phyloP scores from a whole-genome alignment of 2,797 vertebrate genomes.

The Florisuga fusca region DNA sequence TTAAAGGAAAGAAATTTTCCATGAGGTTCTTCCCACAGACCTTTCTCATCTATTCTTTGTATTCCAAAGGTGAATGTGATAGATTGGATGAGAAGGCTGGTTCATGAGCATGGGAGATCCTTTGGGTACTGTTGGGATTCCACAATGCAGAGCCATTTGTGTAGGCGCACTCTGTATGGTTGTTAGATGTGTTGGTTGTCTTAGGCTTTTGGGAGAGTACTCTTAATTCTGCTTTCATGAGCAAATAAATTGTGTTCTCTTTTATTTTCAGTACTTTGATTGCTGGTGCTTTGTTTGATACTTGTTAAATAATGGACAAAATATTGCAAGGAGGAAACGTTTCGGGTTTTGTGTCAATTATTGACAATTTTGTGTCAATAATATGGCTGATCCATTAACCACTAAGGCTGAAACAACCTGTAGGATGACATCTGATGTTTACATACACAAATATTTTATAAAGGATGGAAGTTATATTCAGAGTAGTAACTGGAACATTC shows the following conservation, averaged over 20 bases:
- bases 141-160: accelerated
- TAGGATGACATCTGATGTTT: neutral
- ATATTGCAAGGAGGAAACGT: neutral
- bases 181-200: neutral
- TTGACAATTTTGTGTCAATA: too few species aligned
- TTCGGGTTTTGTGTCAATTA: neutral
- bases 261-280: neutral
- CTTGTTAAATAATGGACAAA: neutral
- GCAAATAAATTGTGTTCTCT: neutral
- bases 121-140: neutral
- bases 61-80: accelerated
- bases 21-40: neutral
- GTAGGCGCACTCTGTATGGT: neutral
- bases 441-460: neutral
- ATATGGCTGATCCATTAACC: neutral
- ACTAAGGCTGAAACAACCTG: neutral
- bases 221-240: neutral
- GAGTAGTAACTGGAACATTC: neutral
- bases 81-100: neutral
- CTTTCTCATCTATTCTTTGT: neutral
- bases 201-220: neutral
- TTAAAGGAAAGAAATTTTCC: conserved; percentile 20
- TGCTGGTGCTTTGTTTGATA: neutral
- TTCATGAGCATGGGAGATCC: neutral
- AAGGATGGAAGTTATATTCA: neutral